Percentiles rank a stretch among this genome's conserved stretches.
phyloP scores from a whole-genome alignment of 2,888 invertebrate genomes.

The Dexiosoma caninum region DNA sequence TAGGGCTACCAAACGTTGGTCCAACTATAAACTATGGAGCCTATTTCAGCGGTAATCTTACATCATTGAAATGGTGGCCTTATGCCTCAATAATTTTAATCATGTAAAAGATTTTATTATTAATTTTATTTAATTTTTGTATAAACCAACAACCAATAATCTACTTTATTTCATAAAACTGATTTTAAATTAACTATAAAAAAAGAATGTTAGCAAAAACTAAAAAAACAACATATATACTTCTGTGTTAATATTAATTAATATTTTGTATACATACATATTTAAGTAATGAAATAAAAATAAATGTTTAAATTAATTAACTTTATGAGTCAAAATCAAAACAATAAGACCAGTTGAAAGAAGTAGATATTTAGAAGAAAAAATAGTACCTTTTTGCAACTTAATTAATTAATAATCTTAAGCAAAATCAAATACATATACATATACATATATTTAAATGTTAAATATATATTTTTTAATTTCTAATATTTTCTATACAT shows the following conservation, averaged over 20 bases:
- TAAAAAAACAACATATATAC: conserved; percentile 35
- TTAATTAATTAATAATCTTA: conserved; percentile 27
- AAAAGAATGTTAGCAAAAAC: conserved; percentile 10
- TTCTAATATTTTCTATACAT: neutral
- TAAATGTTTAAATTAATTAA: neutral
- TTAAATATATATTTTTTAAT: neutral
- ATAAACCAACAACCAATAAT: conserved; percentile 29
- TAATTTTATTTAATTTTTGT: conserved; percentile 50
- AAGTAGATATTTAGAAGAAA: conserved; percentile 10
- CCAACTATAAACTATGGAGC: conserved; percentile 78
- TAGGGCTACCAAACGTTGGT: conserved; percentile 74
- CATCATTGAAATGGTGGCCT: conserved; percentile 55
- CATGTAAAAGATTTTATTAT: conserved; percentile 69
- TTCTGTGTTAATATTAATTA: conserved; percentile 43
- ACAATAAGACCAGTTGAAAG: conserved; percentile 13
- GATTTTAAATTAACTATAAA: conserved; percentile 27
- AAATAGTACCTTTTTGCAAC: conserved; percentile 51
- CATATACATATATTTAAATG: neutral
- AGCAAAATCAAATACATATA: neutral
- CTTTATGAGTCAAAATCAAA: conserved; percentile 8
- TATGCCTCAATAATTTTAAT: conserved; percentile 72
- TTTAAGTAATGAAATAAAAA: conserved; percentile 19
- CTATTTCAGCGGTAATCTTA: conserved; percentile 79
- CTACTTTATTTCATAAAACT: conserved; percentile 9
- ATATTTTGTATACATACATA: conserved; percentile 25